phyloP scores from a whole-genome alignment of 2,797 vertebrate genomes.

The Malacoraja senta region DNA sequence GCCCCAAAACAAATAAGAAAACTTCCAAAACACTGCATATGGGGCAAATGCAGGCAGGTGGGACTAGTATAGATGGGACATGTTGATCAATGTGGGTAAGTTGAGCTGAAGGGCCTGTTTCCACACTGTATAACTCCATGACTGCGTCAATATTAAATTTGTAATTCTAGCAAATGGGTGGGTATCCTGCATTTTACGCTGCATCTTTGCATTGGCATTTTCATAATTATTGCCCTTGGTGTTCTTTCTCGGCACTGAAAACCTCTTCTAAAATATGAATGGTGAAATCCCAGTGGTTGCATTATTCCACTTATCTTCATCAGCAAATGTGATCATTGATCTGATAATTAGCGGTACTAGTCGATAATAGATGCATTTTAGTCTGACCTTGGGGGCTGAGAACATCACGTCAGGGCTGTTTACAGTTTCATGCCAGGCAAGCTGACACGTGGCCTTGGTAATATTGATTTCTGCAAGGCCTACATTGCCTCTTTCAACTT shows the following conservation, averaged over 20 bases:
- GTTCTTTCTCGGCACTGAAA: not conserved
- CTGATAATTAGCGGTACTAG: not conserved
- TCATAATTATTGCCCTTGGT: not conserved
- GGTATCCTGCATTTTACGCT: not conserved
- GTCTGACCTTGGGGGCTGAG: not conserved
- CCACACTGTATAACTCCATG: too few relatives aligned
- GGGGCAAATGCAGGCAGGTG: too few relatives aligned
- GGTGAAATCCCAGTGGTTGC: not conserved
- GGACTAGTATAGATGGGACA: too few relatives aligned
- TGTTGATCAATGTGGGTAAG: too few relatives aligned
- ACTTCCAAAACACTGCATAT: not conserved
- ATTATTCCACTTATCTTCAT: not conserved
- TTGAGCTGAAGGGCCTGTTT: too few relatives aligned
- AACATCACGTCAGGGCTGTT: not conserved
- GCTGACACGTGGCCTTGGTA: not conserved
- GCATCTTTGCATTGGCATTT: not conserved
- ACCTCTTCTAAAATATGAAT: not conserved
- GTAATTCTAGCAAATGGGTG: not conserved
- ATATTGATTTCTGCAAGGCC: not conserved
- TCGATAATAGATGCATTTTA: not conserved
- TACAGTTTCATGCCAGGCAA: not conserved
- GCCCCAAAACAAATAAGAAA: not conserved
- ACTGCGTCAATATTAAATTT: not conserved
- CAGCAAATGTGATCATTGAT: not conserved
- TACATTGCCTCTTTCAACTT: not conserved